These are phyloP conservation scores for Apotomis turbidana DNA, from an alignment of 2,888 invertebrate species.

Conservation along the genomic window DNA sequence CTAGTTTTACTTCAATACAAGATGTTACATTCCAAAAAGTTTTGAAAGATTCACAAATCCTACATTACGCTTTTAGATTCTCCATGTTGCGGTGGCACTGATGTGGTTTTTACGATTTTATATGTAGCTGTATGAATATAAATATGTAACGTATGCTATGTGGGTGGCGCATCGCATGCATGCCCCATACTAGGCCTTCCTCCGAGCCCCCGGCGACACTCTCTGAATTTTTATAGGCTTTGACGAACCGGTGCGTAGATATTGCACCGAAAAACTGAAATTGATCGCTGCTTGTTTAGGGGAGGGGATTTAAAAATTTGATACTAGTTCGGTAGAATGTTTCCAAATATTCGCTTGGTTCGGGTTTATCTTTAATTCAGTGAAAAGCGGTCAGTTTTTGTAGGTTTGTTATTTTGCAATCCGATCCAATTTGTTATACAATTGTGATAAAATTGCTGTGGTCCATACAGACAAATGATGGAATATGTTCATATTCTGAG, in stretches of 20 bases:
- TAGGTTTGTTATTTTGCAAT: too few species aligned
- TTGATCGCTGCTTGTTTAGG: slow-evolving; percentile 27
- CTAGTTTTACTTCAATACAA: too few species aligned
- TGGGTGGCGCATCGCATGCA: slow-evolving; percentile 71
- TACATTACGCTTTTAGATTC: too few species aligned
- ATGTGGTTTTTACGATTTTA: neutral
- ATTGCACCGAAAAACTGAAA: slow-evolving; percentile 32
- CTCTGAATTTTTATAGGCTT: slow-evolving; percentile 73
- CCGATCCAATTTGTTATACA: too few species aligned
- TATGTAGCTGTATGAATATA: neutral
- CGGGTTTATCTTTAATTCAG: slow-evolving; percentile 5
- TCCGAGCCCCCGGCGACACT: slow-evolving; percentile 64
- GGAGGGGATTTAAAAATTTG: slow-evolving; percentile 12
- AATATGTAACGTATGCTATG: slow-evolving; percentile 47
- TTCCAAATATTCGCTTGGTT: slow-evolving; percentile 1
- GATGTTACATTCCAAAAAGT: too few species aligned
- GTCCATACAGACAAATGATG: too few species aligned
- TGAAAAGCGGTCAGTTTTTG: neutral
- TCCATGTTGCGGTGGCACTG: too few species aligned
- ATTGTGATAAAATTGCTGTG: too few species aligned
- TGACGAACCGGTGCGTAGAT: slow-evolving; percentile 43
- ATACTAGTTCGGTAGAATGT: neutral
- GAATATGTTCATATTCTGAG: too few species aligned
- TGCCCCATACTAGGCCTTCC: slow-evolving; percentile 72
- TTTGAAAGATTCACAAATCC: too few species aligned